These are phyloP conservation scores for Candoia aspera DNA, from an alignment of 2,113 vertebrate species.

Conservation along the genomic window DNA sequence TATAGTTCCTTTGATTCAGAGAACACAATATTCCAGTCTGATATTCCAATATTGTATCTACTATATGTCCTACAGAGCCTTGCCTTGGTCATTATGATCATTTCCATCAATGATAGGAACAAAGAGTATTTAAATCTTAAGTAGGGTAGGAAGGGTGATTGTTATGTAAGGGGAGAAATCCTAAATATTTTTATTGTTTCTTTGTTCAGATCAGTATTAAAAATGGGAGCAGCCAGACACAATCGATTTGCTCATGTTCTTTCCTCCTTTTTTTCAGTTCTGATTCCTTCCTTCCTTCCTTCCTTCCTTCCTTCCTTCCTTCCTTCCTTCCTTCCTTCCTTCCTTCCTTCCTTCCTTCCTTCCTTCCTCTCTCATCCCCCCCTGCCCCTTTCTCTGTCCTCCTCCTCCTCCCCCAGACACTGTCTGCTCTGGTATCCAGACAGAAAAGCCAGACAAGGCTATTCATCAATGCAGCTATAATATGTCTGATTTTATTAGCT, in stretches of 20 bases:
- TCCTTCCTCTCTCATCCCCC: conserved; percentile 65
- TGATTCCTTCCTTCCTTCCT: conserved; percentile 66
- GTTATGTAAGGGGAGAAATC: conserved; percentile 69
- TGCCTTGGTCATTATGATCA: conserved; percentile 58
- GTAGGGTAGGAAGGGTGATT: conserved; percentile 65
- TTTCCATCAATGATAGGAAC: conserved; percentile 69
- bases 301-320: conserved; percentile 33
- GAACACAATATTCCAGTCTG: conserved; percentile 44
- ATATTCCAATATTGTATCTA: conserved; percentile 67
- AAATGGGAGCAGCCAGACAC: conserved; percentile 72
- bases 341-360: conserved; percentile 50
- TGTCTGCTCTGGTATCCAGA: conserved; percentile 70
- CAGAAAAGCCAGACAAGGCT: conserved; percentile 76
- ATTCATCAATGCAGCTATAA: conserved; percentile 76
- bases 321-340: conserved; percentile 49
- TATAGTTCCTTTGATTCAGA: conserved; percentile 34
- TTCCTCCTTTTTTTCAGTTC: conserved; percentile 65
- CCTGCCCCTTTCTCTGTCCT: conserved; percentile 42
- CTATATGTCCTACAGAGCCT: conserved; percentile 53
- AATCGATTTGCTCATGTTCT: conserved; percentile 72
- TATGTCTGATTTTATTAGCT: conserved; percentile 78
- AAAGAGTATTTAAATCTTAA: conserved; percentile 69
- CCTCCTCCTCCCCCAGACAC: conserved; percentile 68
- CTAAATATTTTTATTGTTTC: conserved; percentile 71
- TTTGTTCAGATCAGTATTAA: conserved; percentile 75